Evolutionary conservation across 2,797 vertebrate genomes (phyloP), one percentile per base, ranked within the genome.

Genomic region (Gambelia wislizenii): DNA sequence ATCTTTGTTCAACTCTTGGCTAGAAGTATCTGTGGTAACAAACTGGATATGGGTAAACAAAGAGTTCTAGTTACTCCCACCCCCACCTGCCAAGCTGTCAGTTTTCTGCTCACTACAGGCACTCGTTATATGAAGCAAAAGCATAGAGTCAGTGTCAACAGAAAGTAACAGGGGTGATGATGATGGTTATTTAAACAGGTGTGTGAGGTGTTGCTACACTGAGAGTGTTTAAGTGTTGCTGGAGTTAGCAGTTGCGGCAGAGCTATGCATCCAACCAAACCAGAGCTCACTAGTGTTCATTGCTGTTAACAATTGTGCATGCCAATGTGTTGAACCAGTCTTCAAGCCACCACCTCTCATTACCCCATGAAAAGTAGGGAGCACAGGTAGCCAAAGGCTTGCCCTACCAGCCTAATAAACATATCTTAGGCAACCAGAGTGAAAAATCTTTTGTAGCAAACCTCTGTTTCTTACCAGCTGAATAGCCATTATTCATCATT

Each of bases 161-260:
- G 93, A 91, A 97, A 94, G 91, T 93, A 96, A 96, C 95, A 94
- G 93, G 93, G 95, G 93, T 92, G 89, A 77, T 67, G n/a, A 93
- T 67, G 30, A 30, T 95, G 30, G 33, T 95, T 97, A 97, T 97
- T 98, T 96, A 96, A 97, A 97, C 97, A 98, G 97, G 97, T 96
- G 96, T 96, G 96, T 95, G 95, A 91, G 93, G 83, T 96, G 93
- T 97, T 97, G 95, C 84, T 86, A 89, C 89, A 89, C 78, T 36
- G 59, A 82, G 84, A 76, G 84, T 86, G 77, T 86, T 89, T 61
- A 86, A 86, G 84, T 54, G 72, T 69, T 36, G 59, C 96, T 96
- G 95, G 95, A 96, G 95, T 89, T 93, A 96, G 95, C 95, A 95
- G 93, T 94, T 94, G 93, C 89, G 92, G 94, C 91, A 95, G 96